A percentile compares a stretch with the other conserved stretches of the same genome.
phyloP scores from a whole-genome alignment of 2,797 vertebrate species.

The Glossophaga mutica region DNA sequence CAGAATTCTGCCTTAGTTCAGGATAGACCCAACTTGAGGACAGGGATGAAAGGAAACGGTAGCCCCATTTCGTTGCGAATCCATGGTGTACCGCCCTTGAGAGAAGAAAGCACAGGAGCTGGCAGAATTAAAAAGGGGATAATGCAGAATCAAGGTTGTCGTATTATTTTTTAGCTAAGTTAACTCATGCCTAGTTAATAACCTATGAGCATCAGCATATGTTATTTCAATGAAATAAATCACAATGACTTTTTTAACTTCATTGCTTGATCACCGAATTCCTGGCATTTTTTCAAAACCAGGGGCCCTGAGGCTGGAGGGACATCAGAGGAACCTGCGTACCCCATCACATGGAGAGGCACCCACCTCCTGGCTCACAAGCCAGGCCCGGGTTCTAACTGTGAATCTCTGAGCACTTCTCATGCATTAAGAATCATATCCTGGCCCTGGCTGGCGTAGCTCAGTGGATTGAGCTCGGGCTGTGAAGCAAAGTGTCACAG shows the following conservation, averaged over 20 bases:
- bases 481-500: too few species aligned
- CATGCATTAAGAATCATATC: background rate
- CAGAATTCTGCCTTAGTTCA: background rate
- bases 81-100: background rate
- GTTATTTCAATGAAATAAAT: conserved; percentile 31
- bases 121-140: background rate
- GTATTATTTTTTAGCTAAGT: background rate
- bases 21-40: background rate
- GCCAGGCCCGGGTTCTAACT: background rate
- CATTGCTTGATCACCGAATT: background rate
- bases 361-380: background rate
- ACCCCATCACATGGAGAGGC: background rate
- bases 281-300: background rate
- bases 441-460: too few species aligned
- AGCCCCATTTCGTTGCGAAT: background rate
- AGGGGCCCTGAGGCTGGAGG: background rate
- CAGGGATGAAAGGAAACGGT: background rate
- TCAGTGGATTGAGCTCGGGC: too few species aligned
- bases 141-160: background rate
- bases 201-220: background rate
- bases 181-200: background rate
- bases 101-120: background rate
- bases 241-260: background rate
- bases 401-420: background rate
- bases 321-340: background rate